These are phyloP conservation scores for Pyrocephalus nanus DNA, from an alignment of 2,797 vertebrate species.

Conservation along the genomic window DNA sequence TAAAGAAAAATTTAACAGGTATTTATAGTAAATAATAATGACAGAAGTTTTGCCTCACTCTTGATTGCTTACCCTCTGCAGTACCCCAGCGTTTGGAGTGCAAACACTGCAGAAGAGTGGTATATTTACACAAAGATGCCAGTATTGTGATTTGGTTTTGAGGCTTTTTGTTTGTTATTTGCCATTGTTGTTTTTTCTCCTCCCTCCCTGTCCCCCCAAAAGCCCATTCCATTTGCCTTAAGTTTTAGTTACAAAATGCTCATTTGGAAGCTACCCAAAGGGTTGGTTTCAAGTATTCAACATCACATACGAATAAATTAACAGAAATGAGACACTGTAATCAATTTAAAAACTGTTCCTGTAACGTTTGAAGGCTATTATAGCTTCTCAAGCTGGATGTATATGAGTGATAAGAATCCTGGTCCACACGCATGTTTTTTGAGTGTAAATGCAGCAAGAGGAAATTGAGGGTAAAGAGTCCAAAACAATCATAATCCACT, in stretches of 20 bases:
- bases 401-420: not conserved
- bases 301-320: not conserved
- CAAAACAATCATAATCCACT: not conserved
- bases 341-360: not conserved
- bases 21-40: not conserved
- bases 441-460: conserved; percentile 22
- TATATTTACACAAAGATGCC: not conserved
- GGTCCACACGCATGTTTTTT: not conserved
- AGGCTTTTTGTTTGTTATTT: not conserved
- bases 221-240: not conserved
- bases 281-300: not conserved
- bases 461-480: conserved; percentile 25
- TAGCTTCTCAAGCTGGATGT: not conserved
- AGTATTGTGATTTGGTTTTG: not conserved
- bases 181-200: not conserved
- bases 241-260: not conserved
- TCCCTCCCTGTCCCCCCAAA: not conserved
- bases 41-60: not conserved
- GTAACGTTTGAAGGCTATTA: not conserved
- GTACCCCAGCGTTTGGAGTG: not conserved
- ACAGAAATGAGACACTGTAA: not conserved
- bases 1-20: not conserved
- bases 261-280: not conserved
- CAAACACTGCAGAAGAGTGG: not conserved
- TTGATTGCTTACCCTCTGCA: not conserved